phyloP scores from a whole-genome alignment of 2,888 invertebrate genomes.

The Melanophora roralis region DNA sequence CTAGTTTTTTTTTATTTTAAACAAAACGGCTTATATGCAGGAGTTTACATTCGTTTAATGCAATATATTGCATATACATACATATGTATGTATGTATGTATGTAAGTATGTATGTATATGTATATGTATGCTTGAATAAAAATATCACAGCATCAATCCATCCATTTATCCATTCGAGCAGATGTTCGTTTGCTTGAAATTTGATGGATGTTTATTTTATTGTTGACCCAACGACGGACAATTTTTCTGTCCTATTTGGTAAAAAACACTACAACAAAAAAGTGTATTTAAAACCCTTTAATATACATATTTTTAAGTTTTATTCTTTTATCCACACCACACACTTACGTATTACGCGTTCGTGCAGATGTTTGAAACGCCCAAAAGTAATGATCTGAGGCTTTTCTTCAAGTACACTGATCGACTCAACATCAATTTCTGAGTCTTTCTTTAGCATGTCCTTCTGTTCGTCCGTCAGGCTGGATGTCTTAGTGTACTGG shows the following conservation, averaged over 20 bases:
- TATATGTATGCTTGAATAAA: too few species aligned
- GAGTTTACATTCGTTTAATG: constrained; percentile 18
- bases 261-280: neutral
- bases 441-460: too few species aligned
- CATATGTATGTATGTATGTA: constrained; percentile 8
- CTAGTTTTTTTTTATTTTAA: constrained; percentile 2
- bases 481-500: too few species aligned
- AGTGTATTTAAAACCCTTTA: too few species aligned
- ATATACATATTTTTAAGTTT: constrained; percentile 4
- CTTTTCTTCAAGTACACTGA: too few species aligned
- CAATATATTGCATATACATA: constrained; percentile 44
- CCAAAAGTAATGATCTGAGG: too few species aligned
- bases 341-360: too few species aligned
- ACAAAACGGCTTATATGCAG: too few species aligned
- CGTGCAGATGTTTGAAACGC: too few species aligned
- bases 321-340: constrained; percentile 4
- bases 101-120: too few species aligned
- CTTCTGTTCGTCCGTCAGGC: too few species aligned
- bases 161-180: constrained; percentile 43
- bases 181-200: constrained; percentile 46
- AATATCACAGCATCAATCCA: constrained; percentile 45
- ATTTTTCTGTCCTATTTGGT: neutral
- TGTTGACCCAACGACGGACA: constrained; percentile 61
- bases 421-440: too few species aligned
- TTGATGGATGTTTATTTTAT: constrained; percentile 48